These are phyloP conservation scores for Cecidostiba fungosa DNA, from an alignment of 2,888 invertebrate genomes.

Conservation along the genomic window DNA sequence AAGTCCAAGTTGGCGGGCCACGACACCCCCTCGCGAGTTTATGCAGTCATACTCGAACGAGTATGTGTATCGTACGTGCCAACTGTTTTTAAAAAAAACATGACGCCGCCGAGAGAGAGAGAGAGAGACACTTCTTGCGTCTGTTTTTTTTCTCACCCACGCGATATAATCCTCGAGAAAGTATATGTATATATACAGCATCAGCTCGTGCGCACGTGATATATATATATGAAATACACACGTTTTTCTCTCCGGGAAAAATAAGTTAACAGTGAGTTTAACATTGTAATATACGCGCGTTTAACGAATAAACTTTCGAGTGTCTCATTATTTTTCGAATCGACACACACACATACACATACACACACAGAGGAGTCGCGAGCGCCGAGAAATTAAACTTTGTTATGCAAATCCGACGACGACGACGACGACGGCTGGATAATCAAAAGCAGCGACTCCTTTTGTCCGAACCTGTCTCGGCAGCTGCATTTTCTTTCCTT, in stretches of 20 bases:
- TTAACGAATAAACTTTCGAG: background rate
- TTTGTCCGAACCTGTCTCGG: constrained; percentile 45
- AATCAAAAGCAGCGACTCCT: constrained; percentile 39
- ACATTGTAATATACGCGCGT: background rate
- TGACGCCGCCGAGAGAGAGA: background rate
- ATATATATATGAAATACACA: background rate
- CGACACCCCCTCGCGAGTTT: constrained; percentile 40
- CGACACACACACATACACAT: background rate
- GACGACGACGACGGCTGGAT: background rate
- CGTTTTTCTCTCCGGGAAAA: background rate
- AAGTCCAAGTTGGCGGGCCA: constrained; percentile 48
- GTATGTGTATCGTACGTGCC: constrained; percentile 52
- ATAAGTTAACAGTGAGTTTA: background rate
- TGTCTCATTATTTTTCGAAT: constrained; percentile 43
- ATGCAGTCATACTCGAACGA: constrained; percentile 61
- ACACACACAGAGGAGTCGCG: no score
- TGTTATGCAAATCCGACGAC: constrained; percentile 4
- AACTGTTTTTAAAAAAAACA: constrained; percentile 61
- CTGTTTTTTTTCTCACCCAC: background rate
- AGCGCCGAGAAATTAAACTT: constrained; percentile 31
- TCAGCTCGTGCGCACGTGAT: no score
- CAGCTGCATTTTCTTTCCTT: constrained; percentile 22
- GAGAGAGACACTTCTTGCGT: background rate
- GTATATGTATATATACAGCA: no score
- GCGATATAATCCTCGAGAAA: constrained; percentile 24